Base-by-base conservation (phyloP, 1,140 invertebrate genomes). In the Leptinotarsa undecemlineata region DNA sequence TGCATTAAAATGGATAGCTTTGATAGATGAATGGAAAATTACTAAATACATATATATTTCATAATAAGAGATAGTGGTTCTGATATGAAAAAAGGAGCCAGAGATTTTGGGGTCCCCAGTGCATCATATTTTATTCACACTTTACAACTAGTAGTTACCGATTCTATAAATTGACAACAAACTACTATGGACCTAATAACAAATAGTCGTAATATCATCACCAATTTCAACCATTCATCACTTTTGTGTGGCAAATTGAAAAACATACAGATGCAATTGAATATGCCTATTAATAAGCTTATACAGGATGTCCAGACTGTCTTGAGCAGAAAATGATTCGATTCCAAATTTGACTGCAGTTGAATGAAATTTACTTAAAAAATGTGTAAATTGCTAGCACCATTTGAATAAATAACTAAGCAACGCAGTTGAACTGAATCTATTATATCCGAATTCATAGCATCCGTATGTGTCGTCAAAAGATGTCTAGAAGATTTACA, bases 141-240 rank as follows among this genome's bases (percentile, higher is more conserved):
- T 20, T 4, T 74, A 21, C 66, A 74, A 68, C 15, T 61, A 68
- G 66, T 62, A 4, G 51, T 74, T 20, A 68, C 26, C 23, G 66
- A 74, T 60, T 57, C 48, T 20, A 19, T 70, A 0, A 19, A 70
- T 19, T 20, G 0, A 62, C 26, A 74, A 33, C 20, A 57, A 33
- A 61, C 26, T 48, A 48, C 70, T 61, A 17, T 62, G 60, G 57
- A 69, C 26, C 23, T 70, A 61, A 64, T 70, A 70, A 17, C 48
- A 15, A 20, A 48, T 14, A 47, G 73, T 23, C 42, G 51, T 48
- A 69, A 48, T 63, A 70, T 74, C 42, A 48, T 74, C n/a, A 68
- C 66, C 17, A 57, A 74, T 20, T 74, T 74, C 61, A 74, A 74
- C 51, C 73, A 74, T 62, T 69, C 67, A 61, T 47, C 67, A 33